Evolutionary conservation across 2,888 invertebrate species (phyloP), one percentile per base, ranked within the genome.

Genomic region (Torymus texanus): DNA sequence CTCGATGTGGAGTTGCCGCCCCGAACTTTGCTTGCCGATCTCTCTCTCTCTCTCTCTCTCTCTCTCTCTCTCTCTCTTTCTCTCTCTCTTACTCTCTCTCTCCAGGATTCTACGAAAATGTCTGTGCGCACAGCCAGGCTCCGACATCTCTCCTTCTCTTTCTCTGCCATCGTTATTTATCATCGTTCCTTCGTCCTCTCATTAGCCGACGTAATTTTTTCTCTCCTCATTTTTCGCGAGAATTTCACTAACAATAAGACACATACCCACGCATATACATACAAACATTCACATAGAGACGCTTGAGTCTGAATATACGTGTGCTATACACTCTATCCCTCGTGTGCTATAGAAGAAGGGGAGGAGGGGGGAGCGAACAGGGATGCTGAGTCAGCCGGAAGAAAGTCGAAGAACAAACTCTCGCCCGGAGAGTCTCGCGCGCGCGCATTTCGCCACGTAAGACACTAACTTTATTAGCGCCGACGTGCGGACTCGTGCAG

Each of bases 391-490:
- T 83, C 84, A 83, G 81, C 78, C 82, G 83, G 80, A 83, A 83
- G 80, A 81, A 81, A 83, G 81, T 82, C 78, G 81, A 80, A 79
- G 83, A 83, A 82, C 84, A 84, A 84, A 83, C 83, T 41, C 41
- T 41, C 41, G 41, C 41, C 8, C 0, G n/a, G 63, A 50, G 63
- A 41, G 63, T 12, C 21, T 68, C 80, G 74, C 75, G 78, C 81
- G 72, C 82, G 72, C 75, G 81, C 81, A 79, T 82, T 83, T 84
- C 80, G 83, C 84, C 83, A 83, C 83, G 83, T 84, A 84, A 83
- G 84, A 82, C 81, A 72, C 78, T 83, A 83, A 83, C 82, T 83
- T 84, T 82, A 83, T 84, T 83, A 83, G 78, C 78, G 80, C 79
- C 78, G 81, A 61, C 72, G 66, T 72, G 61, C 56, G 18, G 62